Base-by-base conservation (phyloP, 2,797 vertebrate species). In the Leptoclinus maculatus region DNA sequence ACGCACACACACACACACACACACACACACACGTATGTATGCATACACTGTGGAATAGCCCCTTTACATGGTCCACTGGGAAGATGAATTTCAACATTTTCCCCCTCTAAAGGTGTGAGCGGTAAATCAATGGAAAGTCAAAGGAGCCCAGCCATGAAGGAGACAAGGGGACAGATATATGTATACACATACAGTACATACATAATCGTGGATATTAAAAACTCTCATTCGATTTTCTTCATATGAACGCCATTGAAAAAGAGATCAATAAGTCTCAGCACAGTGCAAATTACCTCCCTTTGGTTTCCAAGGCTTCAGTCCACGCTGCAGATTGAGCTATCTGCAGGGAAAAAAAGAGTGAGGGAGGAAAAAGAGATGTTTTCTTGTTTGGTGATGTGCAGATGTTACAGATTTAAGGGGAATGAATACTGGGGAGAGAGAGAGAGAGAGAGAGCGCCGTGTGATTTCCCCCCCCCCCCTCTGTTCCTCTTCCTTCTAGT, bases 61-160 rank as follows among this genome's bases (percentile, higher is more conserved):
- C 65, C 67, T 83, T 76, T 74, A 73, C 84, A 70, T 59, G 41
- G 67, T 14, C 67, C 39, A 58, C 56, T 49, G 68, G 75, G 65
- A 87, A 89, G 88, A 93, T 88, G 80, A 89, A 93, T 91, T 87
- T 80, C 67, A 79, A 77, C 81, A 54, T 84, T 89, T 89, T 66
- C 34, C 39, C 39, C 64, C 5, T 4, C 73, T 70, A 72, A 84
- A 87, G 69, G 75, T 85, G 79, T n/a, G 66, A 87, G 71, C 29
- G n/a, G 62, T 89, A 84, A 93, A 91, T 94, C 90, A 88, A 87
- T 92, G 74, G 62, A 71, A 78, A 83, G 57, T 39, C 77, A 83
- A 67, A 56, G 65, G 64, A 79, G 78, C 65, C 32, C n/a, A 54
- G 58, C 47, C 74, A 71, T 2, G 47, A 72, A 69, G 75, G 68